These are phyloP conservation scores for Furcifer pardalis DNA, from an alignment of 2,797 vertebrate species.

Conservation along the genomic window DNA sequence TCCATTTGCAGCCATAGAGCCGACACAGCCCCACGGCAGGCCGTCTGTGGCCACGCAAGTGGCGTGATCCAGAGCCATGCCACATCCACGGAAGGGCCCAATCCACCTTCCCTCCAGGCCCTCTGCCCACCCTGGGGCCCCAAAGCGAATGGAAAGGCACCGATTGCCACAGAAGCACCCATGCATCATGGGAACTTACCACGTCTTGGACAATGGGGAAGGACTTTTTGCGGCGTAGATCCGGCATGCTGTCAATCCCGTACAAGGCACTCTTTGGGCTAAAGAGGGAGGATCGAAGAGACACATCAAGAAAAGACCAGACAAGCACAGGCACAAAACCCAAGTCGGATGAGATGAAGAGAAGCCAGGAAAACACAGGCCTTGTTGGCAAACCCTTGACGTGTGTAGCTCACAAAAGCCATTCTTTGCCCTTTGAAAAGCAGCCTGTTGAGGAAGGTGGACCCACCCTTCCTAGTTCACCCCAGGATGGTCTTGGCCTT, in stretches of 20 bases:
- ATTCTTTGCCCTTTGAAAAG: neutral
- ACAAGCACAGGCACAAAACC: too few species aligned
- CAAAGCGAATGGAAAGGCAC: neutral
- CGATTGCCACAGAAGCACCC: too few species aligned
- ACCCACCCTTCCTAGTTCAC: neutral
- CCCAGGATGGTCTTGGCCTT: neutral
- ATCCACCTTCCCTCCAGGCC: too few species aligned
- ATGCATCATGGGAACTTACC: slow-evolving; percentile 89
- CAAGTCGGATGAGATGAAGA: too few species aligned
- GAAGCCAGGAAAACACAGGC: too few species aligned
- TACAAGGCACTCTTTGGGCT: slow-evolving; percentile 92
- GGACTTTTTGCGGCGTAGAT: slow-evolving; percentile 95
- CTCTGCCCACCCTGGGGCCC: neutral
- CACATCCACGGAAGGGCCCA: neutral
- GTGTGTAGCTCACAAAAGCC: too few species aligned
- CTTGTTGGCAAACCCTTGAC: neutral
- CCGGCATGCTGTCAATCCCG: slow-evolving; percentile 99
- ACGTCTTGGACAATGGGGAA: slow-evolving; percentile 95
- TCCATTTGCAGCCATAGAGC: too few species aligned
- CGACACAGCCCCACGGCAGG: too few species aligned
- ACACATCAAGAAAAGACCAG: too few species aligned
- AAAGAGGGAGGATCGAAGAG: neutral
- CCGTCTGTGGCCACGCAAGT: too few species aligned
- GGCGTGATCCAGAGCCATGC: neutral
- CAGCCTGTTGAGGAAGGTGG: neutral